Evolutionary conservation across 2,113 vertebrate species (phyloP).

Genomic region (Ciconia maguari): DNA sequence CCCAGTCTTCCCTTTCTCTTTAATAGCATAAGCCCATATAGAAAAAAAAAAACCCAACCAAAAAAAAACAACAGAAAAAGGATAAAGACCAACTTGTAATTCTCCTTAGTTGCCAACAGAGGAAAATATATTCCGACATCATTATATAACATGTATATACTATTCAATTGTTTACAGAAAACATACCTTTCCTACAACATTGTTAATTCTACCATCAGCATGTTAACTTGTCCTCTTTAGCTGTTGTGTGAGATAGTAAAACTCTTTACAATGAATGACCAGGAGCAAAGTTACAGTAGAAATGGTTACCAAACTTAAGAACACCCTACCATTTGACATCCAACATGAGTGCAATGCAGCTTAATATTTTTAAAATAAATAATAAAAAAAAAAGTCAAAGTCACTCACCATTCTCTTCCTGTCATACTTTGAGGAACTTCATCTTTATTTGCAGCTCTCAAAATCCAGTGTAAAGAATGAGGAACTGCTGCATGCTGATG

Average conservation of each 20-base stretch:
- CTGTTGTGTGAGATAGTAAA: not conserved
- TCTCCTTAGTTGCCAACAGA: not conserved
- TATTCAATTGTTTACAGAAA: not conserved
- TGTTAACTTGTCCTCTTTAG: not conserved
- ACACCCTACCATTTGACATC: not conserved
- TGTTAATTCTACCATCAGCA: not conserved
- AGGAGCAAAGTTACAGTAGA: not conserved
- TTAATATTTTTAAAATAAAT: not conserved
- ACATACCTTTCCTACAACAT: not conserved
- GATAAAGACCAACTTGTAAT: not conserved
- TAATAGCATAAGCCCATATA: not conserved
- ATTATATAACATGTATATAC: not conserved
- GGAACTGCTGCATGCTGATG: not conserved
- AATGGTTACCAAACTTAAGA: not conserved
- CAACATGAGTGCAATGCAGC: not conserved
- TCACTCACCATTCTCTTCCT: not conserved
- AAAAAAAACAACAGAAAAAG: not conserved
- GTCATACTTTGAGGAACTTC: not conserved
- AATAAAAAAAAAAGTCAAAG: not conserved
- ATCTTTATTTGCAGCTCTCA: not conserved
- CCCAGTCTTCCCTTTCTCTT: not conserved
- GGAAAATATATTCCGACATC: not conserved
- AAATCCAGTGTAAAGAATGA: not conserved
- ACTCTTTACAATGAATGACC: not conserved
- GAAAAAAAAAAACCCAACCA: too few species aligned